phyloP scores from a whole-genome alignment of 2,797 vertebrate genomes.

The Catamblyrhynchus diadema region DNA sequence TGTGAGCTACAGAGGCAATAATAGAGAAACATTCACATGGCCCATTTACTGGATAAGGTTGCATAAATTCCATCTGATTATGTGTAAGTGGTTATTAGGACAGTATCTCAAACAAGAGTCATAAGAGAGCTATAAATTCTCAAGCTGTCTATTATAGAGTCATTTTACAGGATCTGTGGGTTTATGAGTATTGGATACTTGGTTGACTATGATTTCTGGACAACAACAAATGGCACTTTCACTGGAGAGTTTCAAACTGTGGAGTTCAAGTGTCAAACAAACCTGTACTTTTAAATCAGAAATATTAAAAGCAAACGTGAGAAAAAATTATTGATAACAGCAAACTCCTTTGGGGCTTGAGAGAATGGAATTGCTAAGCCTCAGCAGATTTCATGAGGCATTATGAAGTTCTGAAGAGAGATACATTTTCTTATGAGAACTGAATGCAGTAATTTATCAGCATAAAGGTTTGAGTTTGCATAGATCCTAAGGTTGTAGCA shows the following conservation, averaged over 20 bases:
- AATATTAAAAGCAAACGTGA: constrained; percentile 32
- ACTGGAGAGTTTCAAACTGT: constrained; percentile 1
- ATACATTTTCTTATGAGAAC: constrained; percentile 35
- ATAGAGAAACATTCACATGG: constrained; percentile 55
- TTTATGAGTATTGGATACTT: constrained; percentile 43
- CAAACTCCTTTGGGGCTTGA: not conserved
- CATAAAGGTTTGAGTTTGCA: not conserved
- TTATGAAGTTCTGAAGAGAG: constrained; percentile 55
- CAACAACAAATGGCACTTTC: constrained; percentile 36
- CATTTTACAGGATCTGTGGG: constrained; percentile 48
- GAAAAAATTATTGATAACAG: constrained; percentile 47
- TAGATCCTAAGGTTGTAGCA: not conserved
- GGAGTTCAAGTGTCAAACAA: constrained; percentile 6
- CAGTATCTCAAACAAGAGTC: constrained; percentile 45
- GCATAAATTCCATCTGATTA: constrained; percentile 72
- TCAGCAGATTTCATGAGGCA: constrained; percentile 25
- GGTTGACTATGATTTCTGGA: constrained; percentile 36
- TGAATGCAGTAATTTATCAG: constrained; percentile 49
- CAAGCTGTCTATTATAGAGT: constrained; percentile 24
- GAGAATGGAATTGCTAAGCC: constrained; percentile 44
- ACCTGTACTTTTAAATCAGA: constrained; percentile 4
- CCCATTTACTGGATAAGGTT: constrained; percentile 69
- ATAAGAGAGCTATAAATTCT: constrained; percentile 43
- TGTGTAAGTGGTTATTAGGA: constrained; percentile 64
- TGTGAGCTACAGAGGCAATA: constrained; percentile 51